A percentile compares a stretch with the other conserved stretches of the same genome.
Evolutionary conservation across 2,113 vertebrate species (phyloP).

Genomic region (Brachyhypopomus occidentalis): DNA sequence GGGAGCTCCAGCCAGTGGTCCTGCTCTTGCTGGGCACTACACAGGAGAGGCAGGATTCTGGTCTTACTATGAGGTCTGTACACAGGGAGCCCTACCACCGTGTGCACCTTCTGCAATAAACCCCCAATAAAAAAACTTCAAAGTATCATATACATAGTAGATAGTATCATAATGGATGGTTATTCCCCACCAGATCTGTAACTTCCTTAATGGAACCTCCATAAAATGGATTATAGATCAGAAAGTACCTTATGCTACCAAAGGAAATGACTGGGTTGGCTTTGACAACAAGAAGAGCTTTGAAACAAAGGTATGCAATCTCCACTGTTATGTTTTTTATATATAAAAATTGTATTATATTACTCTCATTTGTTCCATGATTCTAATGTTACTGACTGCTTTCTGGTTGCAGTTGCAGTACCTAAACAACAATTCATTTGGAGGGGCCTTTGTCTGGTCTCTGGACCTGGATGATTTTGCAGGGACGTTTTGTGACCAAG

Average conservation of each 20-base stretch:
- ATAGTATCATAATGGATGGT: not conserved
- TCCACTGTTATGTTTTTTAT: not conserved
- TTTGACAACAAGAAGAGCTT: conserved; percentile 76
- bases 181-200: conserved; percentile 68
- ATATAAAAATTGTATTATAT: too few species aligned
- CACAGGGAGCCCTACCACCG: not conserved
- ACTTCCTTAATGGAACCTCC: conserved; percentile 65
- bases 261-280: conserved; percentile 74
- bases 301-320: conserved; percentile 71
- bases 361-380: too few species aligned
- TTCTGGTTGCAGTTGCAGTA: conserved; percentile 67
- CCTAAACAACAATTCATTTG: conserved; percentile 73
- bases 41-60: conserved; percentile 75
- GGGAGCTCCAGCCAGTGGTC: conserved; percentile 60
- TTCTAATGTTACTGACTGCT: not conserved
- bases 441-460: conserved; percentile 80
- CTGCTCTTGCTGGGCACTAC: conserved; percentile 68
- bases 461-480: conserved; percentile 80
- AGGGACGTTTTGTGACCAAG: conserved; percentile 76
- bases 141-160: not conserved
- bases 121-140: not conserved
- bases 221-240: conserved; percentile 72
- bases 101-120: not conserved
- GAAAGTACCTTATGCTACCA: conserved; percentile 75
- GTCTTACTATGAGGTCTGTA: conserved; percentile 79